Conservation (phyloP, 2,797 vertebrate species). For the Crocidura indochinensis region DNA sequence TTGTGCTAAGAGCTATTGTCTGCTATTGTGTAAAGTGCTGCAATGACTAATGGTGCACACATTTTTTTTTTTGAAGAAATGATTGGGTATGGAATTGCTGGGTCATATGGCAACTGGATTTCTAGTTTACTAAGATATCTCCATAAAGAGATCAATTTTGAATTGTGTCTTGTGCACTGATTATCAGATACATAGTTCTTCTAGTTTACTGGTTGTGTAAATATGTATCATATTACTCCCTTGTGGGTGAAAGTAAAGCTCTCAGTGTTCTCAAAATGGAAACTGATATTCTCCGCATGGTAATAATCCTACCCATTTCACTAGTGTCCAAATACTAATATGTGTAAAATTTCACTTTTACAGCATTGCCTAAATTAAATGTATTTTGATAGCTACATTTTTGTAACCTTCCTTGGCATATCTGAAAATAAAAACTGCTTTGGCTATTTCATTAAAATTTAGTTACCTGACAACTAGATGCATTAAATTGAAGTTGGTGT, state of each 20-base stretch:
- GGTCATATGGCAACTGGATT: too few species aligned
- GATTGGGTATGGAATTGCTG: too few species aligned
- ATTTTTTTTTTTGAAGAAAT: too few species aligned
- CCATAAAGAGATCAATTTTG: not conserved
- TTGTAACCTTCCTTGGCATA: conserved; percentile 60
- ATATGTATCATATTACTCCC: not conserved
- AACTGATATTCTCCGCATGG: conserved; percentile 4
- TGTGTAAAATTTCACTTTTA: conserved; percentile 72
- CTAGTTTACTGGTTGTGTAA: conserved; percentile 41
- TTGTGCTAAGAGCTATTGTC: too few species aligned
- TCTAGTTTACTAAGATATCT: too few species aligned
- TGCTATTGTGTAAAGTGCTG: too few species aligned
- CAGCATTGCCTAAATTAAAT: conserved; percentile 70
- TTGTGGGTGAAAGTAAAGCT: conserved; percentile 22
- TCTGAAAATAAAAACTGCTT: conserved; percentile 76
- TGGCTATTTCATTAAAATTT: conserved; percentile 56
- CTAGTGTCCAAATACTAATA: conserved; percentile 66
- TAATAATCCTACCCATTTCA: not conserved
- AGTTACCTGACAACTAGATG: conserved; percentile 73
- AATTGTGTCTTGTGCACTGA: not conserved
- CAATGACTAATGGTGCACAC: too few species aligned
- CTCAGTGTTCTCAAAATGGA: conserved; percentile 29
- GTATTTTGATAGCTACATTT: conserved; percentile 51
- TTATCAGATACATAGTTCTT: conserved; percentile 25
- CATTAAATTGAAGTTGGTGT: conserved; percentile 71